Base-by-base conservation (phyloP, 2,888 invertebrate genomes). In the Drosophila melanocephala region DNA sequence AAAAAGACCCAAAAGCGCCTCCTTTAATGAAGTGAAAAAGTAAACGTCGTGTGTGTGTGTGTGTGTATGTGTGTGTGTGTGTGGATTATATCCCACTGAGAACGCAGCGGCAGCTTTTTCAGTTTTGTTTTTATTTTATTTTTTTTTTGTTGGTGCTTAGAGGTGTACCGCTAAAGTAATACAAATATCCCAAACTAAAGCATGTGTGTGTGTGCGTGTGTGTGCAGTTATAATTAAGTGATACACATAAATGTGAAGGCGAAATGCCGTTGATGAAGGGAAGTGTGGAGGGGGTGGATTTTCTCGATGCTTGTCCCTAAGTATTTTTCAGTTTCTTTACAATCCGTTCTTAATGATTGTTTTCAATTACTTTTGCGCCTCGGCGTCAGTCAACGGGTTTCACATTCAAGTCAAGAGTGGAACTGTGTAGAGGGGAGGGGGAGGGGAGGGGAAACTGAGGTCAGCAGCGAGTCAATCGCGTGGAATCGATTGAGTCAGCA, bases 11-110 rank as follows among this genome's bases (percentile, higher is more conserved):
- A 56, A 55, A 35, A 44, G 59, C 60, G 57, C 75, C 90, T 87
- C 90, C 91, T 87, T 91, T 91, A 87, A 87, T 91, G 90, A 91
- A 91, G 89, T 87, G 89, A 81, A 83, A 80, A 88, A 88, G 77
- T 72, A 89, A 79, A 79, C 78, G 80, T 5, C 16, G 19, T 39
- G 19, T 10, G 37, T 42, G 39, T 39, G 39, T 19, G 2, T 10
- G 22, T 35, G 5, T 35, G 35, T 16, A 7, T 33, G 30, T 52
- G 14, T 53, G 7, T 14, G 12, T 72, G 67, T 60, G 70, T 47
- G 50, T n/a, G 61, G 58, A 39, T 56, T 35, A 72, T 72, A 57
- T 79, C 83, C 83, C 80, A 68, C 77, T 33, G 84, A 51, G 84
- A 39, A 32, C 77, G 22, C 77, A 51, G 79, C 79, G 37, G 70